Percentiles rank a stretch among this genome's conserved stretches.
These are phyloP conservation scores for Thamnophis elegans DNA, from an alignment of 2,797 vertebrate genomes.

Conservation along the genomic window DNA sequence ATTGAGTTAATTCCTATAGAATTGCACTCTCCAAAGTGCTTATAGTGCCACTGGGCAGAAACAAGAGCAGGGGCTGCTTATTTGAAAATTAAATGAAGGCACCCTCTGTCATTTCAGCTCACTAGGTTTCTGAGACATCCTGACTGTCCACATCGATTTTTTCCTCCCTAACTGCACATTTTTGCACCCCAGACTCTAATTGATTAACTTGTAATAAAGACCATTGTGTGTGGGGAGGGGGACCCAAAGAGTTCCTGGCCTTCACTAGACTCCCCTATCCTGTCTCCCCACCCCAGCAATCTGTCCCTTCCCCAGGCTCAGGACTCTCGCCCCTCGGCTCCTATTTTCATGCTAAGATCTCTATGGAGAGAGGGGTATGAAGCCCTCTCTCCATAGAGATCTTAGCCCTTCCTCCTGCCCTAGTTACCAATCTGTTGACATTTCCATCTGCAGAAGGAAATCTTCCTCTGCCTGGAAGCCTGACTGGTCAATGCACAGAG, in stretches of 20 bases:
- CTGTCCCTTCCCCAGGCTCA: neutral
- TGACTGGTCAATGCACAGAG: conserved; percentile 32
- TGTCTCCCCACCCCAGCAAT: neutral
- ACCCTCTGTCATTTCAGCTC: neutral
- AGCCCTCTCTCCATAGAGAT: too few relatives aligned
- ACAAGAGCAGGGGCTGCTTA: neutral
- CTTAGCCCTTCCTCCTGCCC: conserved; percentile 15
- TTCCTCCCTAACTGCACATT: neutral
- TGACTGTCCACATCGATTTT: neutral
- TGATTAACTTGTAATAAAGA: neutral
- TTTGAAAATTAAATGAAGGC: neutral
- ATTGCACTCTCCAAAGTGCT: neutral
- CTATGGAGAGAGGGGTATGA: conserved; percentile 48
- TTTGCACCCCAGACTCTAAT: neutral
- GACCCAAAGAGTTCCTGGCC: neutral
- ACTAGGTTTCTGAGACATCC: neutral
- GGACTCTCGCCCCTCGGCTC: conserved; percentile 40
- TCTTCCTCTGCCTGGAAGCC: conserved; percentile 49
- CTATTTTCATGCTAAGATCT: conserved; percentile 58
- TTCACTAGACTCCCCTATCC: neutral
- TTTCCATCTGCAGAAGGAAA: conserved; percentile 62
- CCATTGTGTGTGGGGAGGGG: neutral
- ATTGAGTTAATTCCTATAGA: neutral
- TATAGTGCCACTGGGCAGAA: neutral
- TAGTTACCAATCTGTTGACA: conserved; percentile 63